Evolutionary conservation across 2,797 vertebrate genomes (phyloP).

Genomic region (Scomberomorus guttatus): DNA sequence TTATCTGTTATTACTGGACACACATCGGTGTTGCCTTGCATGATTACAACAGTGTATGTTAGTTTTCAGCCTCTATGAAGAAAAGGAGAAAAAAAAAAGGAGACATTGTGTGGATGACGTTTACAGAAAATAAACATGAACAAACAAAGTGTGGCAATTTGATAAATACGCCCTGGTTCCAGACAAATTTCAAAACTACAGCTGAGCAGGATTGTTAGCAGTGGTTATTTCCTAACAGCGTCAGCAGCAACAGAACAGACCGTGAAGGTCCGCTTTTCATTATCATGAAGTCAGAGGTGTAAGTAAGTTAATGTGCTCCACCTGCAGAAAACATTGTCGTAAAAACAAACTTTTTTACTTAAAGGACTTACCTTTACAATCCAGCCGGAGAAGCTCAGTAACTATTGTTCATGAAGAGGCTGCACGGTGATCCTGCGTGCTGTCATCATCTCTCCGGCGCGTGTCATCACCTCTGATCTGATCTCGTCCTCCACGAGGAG

Average conservation of each 20-base stretch:
- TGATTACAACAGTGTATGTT: neutral
- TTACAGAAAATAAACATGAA: neutral
- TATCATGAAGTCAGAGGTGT: neutral
- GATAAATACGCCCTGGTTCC: neutral
- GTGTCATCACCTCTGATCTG: conserved; percentile 79
- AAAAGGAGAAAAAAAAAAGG: neutral
- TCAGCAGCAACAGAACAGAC: conserved; percentile 35
- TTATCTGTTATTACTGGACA: neutral
- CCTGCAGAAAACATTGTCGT: neutral
- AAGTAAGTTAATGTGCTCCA: neutral
- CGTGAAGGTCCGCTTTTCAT: conserved; percentile 28
- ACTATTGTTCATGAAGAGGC: conserved; percentile 25
- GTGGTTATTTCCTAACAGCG: conserved; percentile 27
- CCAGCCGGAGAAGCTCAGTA: neutral
- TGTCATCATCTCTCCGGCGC: conserved; percentile 56
- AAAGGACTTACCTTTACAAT: conserved; percentile 49
- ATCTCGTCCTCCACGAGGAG: conserved; percentile 13
- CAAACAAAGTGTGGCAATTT: neutral
- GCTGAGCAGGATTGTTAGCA: neutral
- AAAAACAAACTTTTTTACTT: too few relatives aligned
- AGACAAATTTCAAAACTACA: neutral
- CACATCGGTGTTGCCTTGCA: neutral
- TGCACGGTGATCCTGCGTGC: conserved; percentile 7
- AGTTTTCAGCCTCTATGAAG: neutral
- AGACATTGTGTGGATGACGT: neutral